phyloP scores from a whole-genome alignment of 2,113 vertebrate species.

The Lates calcarifer region DNA sequence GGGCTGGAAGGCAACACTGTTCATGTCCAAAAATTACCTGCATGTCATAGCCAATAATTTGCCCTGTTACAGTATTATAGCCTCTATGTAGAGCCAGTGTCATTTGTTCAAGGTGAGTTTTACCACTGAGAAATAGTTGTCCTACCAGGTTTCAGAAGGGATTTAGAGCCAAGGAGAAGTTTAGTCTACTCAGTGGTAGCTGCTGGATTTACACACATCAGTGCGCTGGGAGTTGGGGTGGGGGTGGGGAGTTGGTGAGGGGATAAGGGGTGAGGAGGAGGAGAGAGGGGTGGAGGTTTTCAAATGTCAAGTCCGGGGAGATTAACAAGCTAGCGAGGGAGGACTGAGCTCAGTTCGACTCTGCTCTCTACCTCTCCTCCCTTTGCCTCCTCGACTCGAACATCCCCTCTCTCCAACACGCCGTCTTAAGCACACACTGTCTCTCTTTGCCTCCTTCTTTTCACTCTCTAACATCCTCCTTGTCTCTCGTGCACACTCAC shows the following conservation, averaged over 20 bases:
- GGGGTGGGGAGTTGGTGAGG: neutral
- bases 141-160: conserved; percentile 67
- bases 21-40: conserved; percentile 40
- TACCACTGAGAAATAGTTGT: conserved; percentile 66
- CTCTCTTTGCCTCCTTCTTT: conserved; percentile 20
- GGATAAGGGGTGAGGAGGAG: conserved; percentile 19
- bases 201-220: conserved; percentile 72
- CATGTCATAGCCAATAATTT: conserved; percentile 48
- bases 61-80: conserved; percentile 29
- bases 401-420: conserved; percentile 30
- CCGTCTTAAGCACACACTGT: conserved; percentile 13
- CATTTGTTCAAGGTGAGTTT: conserved; percentile 70
- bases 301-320: conserved; percentile 80
- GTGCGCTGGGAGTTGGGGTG: conserved; percentile 47
- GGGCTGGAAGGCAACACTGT: conserved; percentile 32
- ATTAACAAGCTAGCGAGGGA: conserved; percentile 73
- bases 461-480: conserved; percentile 40
- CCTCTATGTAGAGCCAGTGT: conserved; percentile 43
- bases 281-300: conserved; percentile 63
- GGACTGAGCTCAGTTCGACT: conserved; percentile 51
- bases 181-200: conserved; percentile 61
- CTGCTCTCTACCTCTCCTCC: conserved; percentile 27
- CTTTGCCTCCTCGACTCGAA: conserved; percentile 33
- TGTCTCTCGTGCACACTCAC: conserved; percentile 29
- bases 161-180: conserved; percentile 72